Base-by-base conservation (phyloP, 2,113 vertebrate genomes). In the Grammomys dolichurus region DNA sequence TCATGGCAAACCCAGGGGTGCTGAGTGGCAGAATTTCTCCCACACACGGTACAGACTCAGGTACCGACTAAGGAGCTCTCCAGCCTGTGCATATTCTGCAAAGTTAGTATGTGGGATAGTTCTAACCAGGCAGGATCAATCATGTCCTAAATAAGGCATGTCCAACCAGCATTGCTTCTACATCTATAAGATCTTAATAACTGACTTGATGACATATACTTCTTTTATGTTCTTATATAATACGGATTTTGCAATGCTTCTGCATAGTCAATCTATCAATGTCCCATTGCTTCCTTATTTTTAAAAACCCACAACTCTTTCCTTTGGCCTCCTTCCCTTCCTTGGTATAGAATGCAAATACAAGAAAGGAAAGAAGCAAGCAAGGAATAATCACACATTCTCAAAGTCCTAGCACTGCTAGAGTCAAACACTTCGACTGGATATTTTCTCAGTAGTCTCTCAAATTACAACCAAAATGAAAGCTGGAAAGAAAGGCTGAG, bases 131-230 rank as follows among this genome's bases (percentile, higher is more conserved):
- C 0, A 7, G 13, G 7, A 90, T 56, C 40, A 48, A 14, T 82
- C 33, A 76, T 24, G 14, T 93, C 11, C 40, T 76, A 82, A 89
- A 3, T 69, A 75, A 54, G 87, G 54, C 16, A 2, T 48, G 4
- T 24, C 48, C 0, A 75, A n/a, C 58, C n/a, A 78, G 48, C 33
- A 70, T 8, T 46, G 46, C 90, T 93, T 93, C 69, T 92, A 76
- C 14, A 82, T 19, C 33, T 81, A n/a, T 33, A 65, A 51, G 33
- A 70, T 31, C 91, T 91, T 94, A 54, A 95, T 84, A 36, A 86
- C 28, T 46, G 33, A 7, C 24, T 87, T 5, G 0, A 48, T 77
- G 40, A 70, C 26, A 48, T 65, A 40, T 65, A 90, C 87, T 43
- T 81, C 43, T 26, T 96, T 17, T 24, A 86, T 73, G 65, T 70